A percentile compares a stretch with the other conserved stretches of the same genome.
Evolutionary conservation across 2,888 invertebrate species (phyloP).

Genomic region (Sisyra terminalis): DNA sequence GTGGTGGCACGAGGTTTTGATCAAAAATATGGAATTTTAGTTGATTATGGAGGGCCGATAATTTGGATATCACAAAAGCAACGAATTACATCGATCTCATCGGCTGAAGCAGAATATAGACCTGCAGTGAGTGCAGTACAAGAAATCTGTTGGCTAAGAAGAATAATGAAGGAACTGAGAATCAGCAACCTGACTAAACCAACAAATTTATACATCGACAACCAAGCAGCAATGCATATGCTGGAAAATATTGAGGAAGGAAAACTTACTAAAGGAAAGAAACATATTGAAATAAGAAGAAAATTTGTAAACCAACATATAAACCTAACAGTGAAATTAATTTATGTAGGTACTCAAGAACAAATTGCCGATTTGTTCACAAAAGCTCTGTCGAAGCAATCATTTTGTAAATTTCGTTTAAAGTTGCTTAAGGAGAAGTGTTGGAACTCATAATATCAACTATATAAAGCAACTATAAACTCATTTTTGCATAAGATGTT

Average conservation of each 20-base stretch:
- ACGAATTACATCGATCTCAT: slow-evolving; percentile 10
- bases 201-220: slow-evolving; percentile 9
- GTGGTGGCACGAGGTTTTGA: too few relatives aligned
- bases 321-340: background rate
- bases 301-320: slow-evolving; percentile 8
- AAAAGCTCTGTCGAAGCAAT: slow-evolving; percentile 7
- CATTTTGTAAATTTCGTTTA: slow-evolving; percentile 4
- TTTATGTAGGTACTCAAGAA: slow-evolving; percentile 6
- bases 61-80: slow-evolving; percentile 16
- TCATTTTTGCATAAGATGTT: too few relatives aligned
- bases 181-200: slow-evolving; percentile 5
- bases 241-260: slow-evolving; percentile 10
- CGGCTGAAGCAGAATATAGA: slow-evolving; percentile 14
- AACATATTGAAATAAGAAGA: slow-evolving; percentile 24
- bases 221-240: slow-evolving; percentile 10
- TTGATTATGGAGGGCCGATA: slow-evolving; percentile 18
- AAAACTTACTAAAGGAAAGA: slow-evolving; percentile 11
- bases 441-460: too few relatives aligned
- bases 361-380: slow-evolving; percentile 12
- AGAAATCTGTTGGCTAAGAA: slow-evolving; percentile 12
- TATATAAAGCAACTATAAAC: too few relatives aligned
- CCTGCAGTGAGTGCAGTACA: slow-evolving; percentile 11
- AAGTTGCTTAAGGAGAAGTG: slow-evolving; percentile 7
- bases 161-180: slow-evolving; percentile 8
- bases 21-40: too few relatives aligned